Base-by-base conservation (phyloP, 2,888 invertebrate genomes). In the Pachliopta kotzebuea region DNA sequence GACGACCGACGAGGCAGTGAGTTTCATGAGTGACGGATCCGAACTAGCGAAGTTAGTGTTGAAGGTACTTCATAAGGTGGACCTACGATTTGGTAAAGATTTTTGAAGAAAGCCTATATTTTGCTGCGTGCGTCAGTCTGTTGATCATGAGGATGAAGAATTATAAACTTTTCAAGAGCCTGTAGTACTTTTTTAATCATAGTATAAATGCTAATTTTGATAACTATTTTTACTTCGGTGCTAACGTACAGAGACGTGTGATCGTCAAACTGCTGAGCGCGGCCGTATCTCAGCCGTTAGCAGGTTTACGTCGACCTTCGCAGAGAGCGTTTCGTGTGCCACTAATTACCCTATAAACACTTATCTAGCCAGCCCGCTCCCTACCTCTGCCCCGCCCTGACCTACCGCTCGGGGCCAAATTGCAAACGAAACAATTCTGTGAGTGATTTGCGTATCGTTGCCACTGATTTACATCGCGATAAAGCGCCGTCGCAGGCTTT, bases 281-380 rank as follows among this genome's bases (percentile, higher is more conserved):
- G 77, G 76, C 78, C 69, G 73, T 77, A 81, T 83, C 81, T 80
- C 73, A 67, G 67, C 74, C 76, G 80, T 56, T 56, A 78, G 49
- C 49, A 49, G 79, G 77, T 81, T 83, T 81, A 80, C 74, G 74
- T 74, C 72, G 74, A 71, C 74, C 74, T 75, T 78, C 78, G 81
- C 80, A 80, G 80, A 74, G 77, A 75, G 81, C 80, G 80, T 81
- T 84, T 81, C 76, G 81, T 83, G 83, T 78, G 76, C 79, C 80
- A 79, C 83, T 86, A 85, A 86, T 86, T 85, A 84, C 76, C 72
- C 79, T 74, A 84, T 86, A 87, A 86, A 86, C 84, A 85, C 84
- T 86, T 86, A 86, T 88, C 86, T 81, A 80, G 77, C 75, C 80
- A 80, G 78, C 79, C 81, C 75, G 76, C 77, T 74, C 74, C 78